Percentiles rank a stretch among this genome's conserved stretches.
Conservation (phyloP, 2,113 vertebrate species). For the Tragelaphus buxtoni region DNA sequence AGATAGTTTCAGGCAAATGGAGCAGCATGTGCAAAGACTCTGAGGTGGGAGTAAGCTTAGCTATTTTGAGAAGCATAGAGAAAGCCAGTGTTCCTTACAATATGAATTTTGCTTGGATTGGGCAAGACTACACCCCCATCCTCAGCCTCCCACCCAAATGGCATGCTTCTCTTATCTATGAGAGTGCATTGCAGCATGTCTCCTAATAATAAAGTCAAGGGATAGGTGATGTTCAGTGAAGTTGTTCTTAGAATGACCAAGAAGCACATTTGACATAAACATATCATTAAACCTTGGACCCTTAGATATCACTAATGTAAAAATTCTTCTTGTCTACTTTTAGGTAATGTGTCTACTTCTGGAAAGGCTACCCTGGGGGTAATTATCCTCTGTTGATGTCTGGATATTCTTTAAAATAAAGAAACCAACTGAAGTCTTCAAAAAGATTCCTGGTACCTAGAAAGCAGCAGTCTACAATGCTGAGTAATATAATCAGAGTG, state of each 20-base stretch:
- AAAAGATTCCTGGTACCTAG: background rate
- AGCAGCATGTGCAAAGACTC: background rate
- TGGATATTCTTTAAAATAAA: slow-evolving; percentile 23
- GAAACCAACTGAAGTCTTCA: background rate
- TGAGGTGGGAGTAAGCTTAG: background rate
- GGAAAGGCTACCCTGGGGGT: background rate
- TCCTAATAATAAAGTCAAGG: background rate
- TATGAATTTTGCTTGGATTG: background rate
- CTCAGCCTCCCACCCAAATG: background rate
- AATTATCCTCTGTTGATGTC: background rate
- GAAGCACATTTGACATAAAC: background rate
- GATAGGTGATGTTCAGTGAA: background rate
- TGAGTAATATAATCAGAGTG: background rate
- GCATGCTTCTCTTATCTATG: background rate
- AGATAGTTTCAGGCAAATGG: background rate
- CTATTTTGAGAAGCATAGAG: background rate
- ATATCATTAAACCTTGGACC: background rate
- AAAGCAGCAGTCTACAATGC: background rate
- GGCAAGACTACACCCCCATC: background rate
- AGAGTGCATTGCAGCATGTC: background rate
- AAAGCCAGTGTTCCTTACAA: background rate
- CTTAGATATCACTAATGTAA: background rate
- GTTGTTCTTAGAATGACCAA: background rate
- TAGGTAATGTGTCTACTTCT: background rate
- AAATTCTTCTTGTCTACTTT: background rate